Evolutionary conservation across 2,113 vertebrate genomes (phyloP).

Genomic region (Piliocolobus tephrosceles): DNA sequence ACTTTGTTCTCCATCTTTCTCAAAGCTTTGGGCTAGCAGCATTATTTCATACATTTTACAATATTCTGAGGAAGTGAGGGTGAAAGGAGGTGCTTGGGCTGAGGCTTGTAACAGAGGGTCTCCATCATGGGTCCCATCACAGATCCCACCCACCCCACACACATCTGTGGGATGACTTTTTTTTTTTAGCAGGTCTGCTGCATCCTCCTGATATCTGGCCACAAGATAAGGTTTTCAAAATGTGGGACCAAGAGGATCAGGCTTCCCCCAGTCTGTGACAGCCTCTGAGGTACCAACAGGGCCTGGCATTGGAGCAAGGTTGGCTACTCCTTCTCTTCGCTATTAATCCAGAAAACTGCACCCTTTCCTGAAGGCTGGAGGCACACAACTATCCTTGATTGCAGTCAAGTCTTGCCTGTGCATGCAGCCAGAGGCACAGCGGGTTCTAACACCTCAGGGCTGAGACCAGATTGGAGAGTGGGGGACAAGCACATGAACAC

Average conservation of each 20-base stretch:
- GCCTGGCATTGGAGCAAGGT: background rate
- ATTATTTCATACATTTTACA: background rate
- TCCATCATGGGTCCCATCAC: background rate
- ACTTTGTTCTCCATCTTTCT: background rate
- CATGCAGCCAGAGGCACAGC: background rate
- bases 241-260: background rate
- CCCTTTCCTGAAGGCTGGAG: background rate
- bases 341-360: background rate
- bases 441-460: background rate
- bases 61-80: background rate
- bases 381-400: background rate
- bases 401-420: background rate
- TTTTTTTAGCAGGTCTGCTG: background rate
- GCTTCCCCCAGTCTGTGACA: background rate
- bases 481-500: background rate
- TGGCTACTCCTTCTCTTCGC: background rate
- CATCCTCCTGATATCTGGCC: background rate
- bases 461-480: background rate
- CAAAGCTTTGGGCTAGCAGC: background rate
- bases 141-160: background rate
- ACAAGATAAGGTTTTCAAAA: background rate
- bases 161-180: background rate
- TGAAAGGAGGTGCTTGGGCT: background rate
- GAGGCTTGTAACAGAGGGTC: background rate
- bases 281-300: background rate